Percentiles rank a stretch among this genome's conserved stretches.
These are phyloP conservation scores for fruit fly (Drosophila melanogaster) DNA, from an alignment of 1,140 invertebrate genomes.

Conservation along the genomic window DNA sequence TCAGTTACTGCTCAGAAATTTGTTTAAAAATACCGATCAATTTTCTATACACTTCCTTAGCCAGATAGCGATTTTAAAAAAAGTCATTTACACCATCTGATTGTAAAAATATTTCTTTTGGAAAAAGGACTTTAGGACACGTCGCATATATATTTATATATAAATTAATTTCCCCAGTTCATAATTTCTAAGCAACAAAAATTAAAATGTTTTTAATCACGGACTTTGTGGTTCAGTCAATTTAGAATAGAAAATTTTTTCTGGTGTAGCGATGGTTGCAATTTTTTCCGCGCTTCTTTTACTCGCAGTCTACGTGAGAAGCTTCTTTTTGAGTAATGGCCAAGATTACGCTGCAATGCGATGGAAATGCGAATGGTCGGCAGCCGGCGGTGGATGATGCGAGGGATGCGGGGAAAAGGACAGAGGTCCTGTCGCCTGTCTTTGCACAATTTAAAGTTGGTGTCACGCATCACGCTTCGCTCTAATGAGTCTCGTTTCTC, in stretches of 20 bases:
- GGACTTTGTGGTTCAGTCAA: not conserved
- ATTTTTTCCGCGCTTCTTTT: constrained; percentile 40
- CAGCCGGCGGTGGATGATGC: not conserved
- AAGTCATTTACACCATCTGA: too few relatives aligned
- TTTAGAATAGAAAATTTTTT: not conserved
- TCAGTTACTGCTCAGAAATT: not conserved
- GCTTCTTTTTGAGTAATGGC: constrained; percentile 81
- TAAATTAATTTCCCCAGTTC: too few relatives aligned
- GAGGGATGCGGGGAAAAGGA: not conserved
- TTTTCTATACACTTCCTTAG: too few relatives aligned
- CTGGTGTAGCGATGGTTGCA: constrained; percentile 33
- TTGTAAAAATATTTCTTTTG: too few relatives aligned
- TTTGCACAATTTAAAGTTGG: constrained; percentile 77
- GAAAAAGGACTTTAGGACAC: too few relatives aligned
- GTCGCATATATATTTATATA: too few relatives aligned
- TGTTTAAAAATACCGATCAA: not conserved
- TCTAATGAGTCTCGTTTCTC: constrained; percentile 74
- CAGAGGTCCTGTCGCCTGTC: constrained; percentile 35
- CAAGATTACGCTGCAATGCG: constrained; percentile 73
- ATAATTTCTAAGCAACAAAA: too few relatives aligned
- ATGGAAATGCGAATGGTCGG: constrained; percentile 35
- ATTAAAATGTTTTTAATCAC: too few relatives aligned
- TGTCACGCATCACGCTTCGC: constrained; percentile 77
- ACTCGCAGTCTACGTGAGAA: constrained; percentile 58
- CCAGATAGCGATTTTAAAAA: too few relatives aligned